phyloP scores from a whole-genome alignment of 2,888 invertebrate genomes.

The Sceliomorpha sp. region DNA sequence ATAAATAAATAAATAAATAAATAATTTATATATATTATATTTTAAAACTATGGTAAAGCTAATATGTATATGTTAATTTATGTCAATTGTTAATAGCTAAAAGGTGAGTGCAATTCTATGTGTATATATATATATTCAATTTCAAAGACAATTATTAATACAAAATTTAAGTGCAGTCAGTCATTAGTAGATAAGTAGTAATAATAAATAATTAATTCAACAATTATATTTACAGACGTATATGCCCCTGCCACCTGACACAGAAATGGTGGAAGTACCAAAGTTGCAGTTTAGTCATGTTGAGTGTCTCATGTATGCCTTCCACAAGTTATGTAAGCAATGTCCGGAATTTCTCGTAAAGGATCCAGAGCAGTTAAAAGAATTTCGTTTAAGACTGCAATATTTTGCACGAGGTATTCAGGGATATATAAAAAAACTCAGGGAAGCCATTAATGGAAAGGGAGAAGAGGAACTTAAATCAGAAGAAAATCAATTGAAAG shows the following conservation, averaged over 20 bases:
- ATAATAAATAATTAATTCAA: no score
- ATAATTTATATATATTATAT: no score
- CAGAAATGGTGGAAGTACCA: slow-evolving; percentile 85
- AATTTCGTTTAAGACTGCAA: slow-evolving; percentile 92
- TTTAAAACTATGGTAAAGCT: no score
- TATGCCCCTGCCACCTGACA: slow-evolving; percentile 92
- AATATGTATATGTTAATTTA: no score
- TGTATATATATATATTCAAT: no score
- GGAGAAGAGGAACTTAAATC: slow-evolving; percentile 87
- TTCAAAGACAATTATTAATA: no score
- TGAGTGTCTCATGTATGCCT: slow-evolving; percentile 91
- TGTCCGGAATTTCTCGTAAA: slow-evolving; percentile 88
- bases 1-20: no score
- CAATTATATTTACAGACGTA: slow-evolving; percentile 88
- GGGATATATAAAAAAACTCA: slow-evolving; percentile 88
- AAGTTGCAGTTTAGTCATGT: slow-evolving; percentile 95
- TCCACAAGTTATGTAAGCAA: slow-evolving; percentile 89
- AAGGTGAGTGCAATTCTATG: no score
- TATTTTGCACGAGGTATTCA: slow-evolving; percentile 96
- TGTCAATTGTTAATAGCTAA: no score
- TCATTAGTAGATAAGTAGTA: no score
- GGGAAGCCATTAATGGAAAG: slow-evolving; percentile 86
- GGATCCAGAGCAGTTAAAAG: slow-evolving; percentile 89
- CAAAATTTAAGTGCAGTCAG: no score
- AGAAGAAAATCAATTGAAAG: slow-evolving; percentile 89